Evolutionary conservation across 2,113 vertebrate species (phyloP).

Genomic region (Thomomys bottae): DNA sequence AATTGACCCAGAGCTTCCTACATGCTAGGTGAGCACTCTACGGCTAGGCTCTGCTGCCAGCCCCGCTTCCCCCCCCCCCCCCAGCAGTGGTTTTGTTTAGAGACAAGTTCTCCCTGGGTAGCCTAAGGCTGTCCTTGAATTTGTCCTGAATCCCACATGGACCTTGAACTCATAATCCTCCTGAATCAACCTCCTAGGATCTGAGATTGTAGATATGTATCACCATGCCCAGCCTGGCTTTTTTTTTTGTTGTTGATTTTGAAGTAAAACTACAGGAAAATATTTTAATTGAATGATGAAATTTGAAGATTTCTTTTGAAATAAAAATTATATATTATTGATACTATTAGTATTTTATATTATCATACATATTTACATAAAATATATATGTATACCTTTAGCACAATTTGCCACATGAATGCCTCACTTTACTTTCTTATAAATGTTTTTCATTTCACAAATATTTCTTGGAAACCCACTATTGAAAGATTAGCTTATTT

Average conservation of each 20-base stretch:
- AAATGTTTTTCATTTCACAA: too few species aligned
- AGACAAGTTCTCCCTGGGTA: not conserved
- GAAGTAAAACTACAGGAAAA: constrained; percentile 55
- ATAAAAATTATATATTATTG: constrained; percentile 12
- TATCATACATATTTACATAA: too few species aligned
- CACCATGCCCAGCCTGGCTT: not conserved
- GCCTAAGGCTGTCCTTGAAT: not conserved
- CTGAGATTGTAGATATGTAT: not conserved
- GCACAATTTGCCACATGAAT: too few species aligned
- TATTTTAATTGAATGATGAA: constrained; percentile 16
- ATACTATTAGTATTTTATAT: too few species aligned
- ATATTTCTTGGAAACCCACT: too few species aligned
- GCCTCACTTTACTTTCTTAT: too few species aligned
- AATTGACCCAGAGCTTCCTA: too few species aligned
- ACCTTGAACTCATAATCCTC: not conserved
- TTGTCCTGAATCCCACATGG: not conserved
- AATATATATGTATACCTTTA: too few species aligned
- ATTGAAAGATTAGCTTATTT: too few species aligned
- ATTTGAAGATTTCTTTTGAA: constrained; percentile 20
- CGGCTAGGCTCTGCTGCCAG: too few species aligned
- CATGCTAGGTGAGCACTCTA: too few species aligned
- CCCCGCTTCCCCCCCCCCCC: too few species aligned
- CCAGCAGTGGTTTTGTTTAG: not conserved
- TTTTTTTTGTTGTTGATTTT: constrained; percentile 56
- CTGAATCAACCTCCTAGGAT: not conserved